These are phyloP conservation scores for Sericinus montela DNA, from an alignment of 2,888 invertebrate genomes.

Conservation along the genomic window DNA sequence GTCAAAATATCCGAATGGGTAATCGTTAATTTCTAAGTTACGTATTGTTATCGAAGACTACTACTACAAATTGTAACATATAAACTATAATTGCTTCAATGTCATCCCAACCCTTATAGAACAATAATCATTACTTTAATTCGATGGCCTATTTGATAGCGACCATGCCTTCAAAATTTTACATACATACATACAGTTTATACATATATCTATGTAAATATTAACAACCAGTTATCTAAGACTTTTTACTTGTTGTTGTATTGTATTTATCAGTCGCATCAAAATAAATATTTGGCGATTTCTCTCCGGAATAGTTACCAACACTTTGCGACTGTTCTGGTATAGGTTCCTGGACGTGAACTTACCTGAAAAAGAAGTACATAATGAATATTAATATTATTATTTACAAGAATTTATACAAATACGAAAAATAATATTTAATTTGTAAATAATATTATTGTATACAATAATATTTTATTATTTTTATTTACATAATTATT, in stretches of 20 bases:
- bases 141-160: too few species aligned
- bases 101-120: conserved; percentile 2
- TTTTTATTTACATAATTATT: too few species aligned
- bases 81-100: conserved; percentile 7
- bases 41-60: background rate
- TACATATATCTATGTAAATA: too few species aligned
- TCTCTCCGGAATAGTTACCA: conserved; percentile 2
- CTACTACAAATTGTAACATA: conserved; percentile 10
- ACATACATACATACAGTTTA: too few species aligned
- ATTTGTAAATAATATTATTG: too few species aligned
- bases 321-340: background rate
- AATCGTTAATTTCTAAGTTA: background rate
- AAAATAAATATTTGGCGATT: conserved; percentile 5
- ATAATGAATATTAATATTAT: background rate
- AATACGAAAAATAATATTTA: too few species aligned
- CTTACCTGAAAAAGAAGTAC: conserved; percentile 8
- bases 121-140: conserved; percentile 9
- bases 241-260: too few species aligned
- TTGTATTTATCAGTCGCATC: too few species aligned
- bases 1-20: background rate
- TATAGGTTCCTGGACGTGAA: background rate
- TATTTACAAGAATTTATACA: too few species aligned
- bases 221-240: too few species aligned
- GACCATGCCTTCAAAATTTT: too few species aligned
- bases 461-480: too few species aligned